phyloP scores from a whole-genome alignment of 1,140 invertebrate species.

The Drosophila hydei region DNA sequence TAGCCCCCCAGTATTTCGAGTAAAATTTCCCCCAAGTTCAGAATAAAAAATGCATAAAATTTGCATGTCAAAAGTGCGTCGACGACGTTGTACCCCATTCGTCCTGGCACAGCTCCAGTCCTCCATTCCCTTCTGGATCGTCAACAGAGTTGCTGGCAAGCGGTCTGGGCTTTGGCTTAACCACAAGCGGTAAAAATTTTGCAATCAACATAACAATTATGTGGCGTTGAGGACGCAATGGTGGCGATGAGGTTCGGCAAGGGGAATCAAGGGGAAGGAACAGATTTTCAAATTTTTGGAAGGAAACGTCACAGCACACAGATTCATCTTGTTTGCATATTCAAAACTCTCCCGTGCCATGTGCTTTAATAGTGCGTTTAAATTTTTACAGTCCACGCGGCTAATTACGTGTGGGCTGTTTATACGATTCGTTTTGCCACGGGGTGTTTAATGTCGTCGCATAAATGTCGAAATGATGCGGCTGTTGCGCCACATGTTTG shows the following conservation, averaged over 20 bases:
- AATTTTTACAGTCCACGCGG: constrained; percentile 62
- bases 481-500: constrained; percentile 51
- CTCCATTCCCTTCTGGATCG: constrained; percentile 2
- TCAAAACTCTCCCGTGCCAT: constrained; percentile 28
- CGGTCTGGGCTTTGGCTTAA: constrained; percentile 53
- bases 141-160: constrained; percentile 47
- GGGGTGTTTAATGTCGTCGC: constrained; percentile 57
- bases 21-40: constrained; percentile 38
- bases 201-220: constrained; percentile 82
- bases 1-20: constrained; percentile 26
- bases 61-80: constrained; percentile 81
- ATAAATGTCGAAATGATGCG: constrained; percentile 57
- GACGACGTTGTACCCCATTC: constrained; percentile 42
- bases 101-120: neutral
- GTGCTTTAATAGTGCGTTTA: constrained; percentile 59
- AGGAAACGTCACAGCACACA: constrained; percentile 32
- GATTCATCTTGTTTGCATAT: constrained; percentile 53
- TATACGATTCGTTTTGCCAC: constrained; percentile 33
- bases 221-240: constrained; percentile 5
- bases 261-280: neutral
- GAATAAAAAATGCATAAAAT: constrained; percentile 73
- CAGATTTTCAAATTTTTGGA: constrained; percentile 46
- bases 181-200: constrained; percentile 62
- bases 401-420: constrained; percentile 68
- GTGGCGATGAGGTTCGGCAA: neutral